Conservation (phyloP, 2,113 vertebrate genomes). For the Oophaga pumilio region DNA sequence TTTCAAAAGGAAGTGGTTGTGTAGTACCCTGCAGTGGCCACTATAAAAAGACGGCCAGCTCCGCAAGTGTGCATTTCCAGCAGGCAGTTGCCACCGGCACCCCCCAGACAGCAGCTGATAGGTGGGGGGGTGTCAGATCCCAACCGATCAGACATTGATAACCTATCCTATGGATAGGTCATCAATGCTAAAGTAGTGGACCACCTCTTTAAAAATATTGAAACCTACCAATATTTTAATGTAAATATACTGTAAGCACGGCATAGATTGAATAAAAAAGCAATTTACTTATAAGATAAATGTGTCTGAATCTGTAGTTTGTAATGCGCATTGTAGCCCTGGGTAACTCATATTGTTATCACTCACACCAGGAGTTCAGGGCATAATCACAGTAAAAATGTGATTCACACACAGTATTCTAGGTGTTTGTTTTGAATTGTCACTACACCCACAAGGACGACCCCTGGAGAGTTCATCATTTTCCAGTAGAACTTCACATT, state of each 20-base stretch:
- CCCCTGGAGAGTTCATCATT: conserved; percentile 3
- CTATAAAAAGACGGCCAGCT: too few species aligned
- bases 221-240: neutral
- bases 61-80: too few species aligned
- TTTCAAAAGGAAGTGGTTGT: too few species aligned
- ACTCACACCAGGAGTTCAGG: neutral
- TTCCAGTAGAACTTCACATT: neutral
- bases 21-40: too few species aligned
- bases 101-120: too few species aligned
- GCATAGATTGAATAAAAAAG: neutral
- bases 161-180: too few species aligned
- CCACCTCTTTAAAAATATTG: too few species aligned
- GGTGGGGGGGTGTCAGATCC: too few species aligned
- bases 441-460: neutral
- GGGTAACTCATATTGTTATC: neutral
- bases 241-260: neutral
- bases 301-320: neutral
- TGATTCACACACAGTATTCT: neutral
- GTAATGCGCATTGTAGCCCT: neutral
- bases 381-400: neutral
- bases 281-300: neutral
- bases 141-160: too few species aligned
- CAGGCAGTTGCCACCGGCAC: too few species aligned
- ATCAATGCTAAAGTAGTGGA: too few species aligned
- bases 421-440: neutral